A percentile compares a stretch with the other conserved stretches of the same genome.
phyloP scores from a whole-genome alignment of 35 echinoderm and acorn worm genomes.

The Apostichopus californicus region DNA sequence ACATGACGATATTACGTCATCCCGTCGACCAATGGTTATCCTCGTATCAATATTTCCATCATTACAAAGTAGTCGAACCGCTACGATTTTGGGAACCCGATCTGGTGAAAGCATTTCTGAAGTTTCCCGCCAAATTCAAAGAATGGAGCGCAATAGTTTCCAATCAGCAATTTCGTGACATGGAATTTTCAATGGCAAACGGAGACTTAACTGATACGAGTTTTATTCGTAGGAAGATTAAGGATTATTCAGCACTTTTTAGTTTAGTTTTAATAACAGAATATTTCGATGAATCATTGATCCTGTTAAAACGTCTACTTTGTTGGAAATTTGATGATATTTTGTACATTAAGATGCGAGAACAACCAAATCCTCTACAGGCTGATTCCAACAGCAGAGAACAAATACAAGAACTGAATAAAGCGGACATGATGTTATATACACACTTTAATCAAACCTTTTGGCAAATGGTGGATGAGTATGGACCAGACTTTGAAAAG shows the following conservation, averaged over 20 bases:
- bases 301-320: neutral
- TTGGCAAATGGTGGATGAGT: slow-evolving; percentile 40
- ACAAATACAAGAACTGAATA: slow-evolving; percentile 27
- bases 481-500: slow-evolving; percentile 47
- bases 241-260: neutral
- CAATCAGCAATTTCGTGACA: slow-evolving; percentile 1
- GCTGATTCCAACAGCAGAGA: neutral
- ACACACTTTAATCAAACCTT: slow-evolving; percentile 55
- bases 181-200: neutral
- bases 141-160: neutral
- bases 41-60: slow-evolving; percentile 21
- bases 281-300: slow-evolving; percentile 10
- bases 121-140: neutral
- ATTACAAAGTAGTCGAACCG: neutral
- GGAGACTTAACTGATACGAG: neutral
- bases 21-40: slow-evolving; percentile 31
- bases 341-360: neutral
- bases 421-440: slow-evolving; percentile 61
- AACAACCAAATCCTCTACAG: neutral
- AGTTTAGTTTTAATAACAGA: slow-evolving; percentile 3
- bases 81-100: neutral
- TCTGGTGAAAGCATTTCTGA: slow-evolving; percentile 4
- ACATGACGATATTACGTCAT: slow-evolving; percentile 28
- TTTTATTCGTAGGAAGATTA: neutral
- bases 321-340: neutral